Evolutionary conservation across 64 coral and sea anemone genomes (phyloP).

Genomic region (Platygyra sinensis): DNA sequence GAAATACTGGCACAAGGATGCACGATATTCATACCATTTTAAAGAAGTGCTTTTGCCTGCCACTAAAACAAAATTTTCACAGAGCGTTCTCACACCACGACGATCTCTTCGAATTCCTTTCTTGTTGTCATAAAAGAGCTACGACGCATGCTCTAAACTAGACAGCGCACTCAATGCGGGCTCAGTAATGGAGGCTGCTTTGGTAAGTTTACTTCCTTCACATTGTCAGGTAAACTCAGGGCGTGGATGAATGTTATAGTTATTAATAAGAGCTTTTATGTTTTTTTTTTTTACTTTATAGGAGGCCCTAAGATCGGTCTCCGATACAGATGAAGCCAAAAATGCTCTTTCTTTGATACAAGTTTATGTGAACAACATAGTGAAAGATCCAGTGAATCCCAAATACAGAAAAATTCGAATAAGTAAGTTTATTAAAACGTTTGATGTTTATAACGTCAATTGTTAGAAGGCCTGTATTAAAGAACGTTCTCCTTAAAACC

Average conservation of each 20-base stretch:
- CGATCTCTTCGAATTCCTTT: too few relatives aligned
- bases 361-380: constrained; percentile 94
- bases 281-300: neutral
- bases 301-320: constrained; percentile 47
- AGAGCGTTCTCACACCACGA: neutral
- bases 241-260: neutral
- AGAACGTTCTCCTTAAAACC: too few relatives aligned
- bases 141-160: neutral
- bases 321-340: constrained; percentile 39
- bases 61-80: neutral
- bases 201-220: constrained; percentile 53
- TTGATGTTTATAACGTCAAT: too few relatives aligned
- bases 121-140: neutral
- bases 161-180: neutral
- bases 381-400: constrained; percentile 82
- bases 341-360: constrained; percentile 79
- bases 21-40: constrained; percentile 99
- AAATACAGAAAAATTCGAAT: constrained; percentile 99
- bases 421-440: constrained; percentile 46
- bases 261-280: neutral
- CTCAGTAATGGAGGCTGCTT: constrained; percentile 80
- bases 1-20: constrained; percentile 95
- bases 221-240: neutral
- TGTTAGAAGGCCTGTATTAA: too few relatives aligned
- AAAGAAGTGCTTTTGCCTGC: neutral